phyloP scores from a whole-genome alignment of 2,888 invertebrate species.

The Tetrapedia diversipes region DNA sequence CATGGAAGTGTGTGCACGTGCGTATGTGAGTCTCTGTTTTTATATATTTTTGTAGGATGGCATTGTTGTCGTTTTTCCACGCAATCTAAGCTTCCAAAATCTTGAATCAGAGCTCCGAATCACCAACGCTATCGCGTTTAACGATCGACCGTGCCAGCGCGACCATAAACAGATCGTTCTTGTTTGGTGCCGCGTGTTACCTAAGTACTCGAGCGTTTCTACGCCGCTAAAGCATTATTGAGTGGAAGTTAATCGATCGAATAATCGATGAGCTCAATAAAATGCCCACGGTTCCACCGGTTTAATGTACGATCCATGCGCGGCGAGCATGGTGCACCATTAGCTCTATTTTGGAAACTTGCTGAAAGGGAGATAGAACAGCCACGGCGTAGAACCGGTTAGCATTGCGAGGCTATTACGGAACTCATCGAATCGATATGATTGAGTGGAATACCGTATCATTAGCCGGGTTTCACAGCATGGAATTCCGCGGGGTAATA shows the following conservation, averaged over 20 bases:
- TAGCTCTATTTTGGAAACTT: slow-evolving; percentile 43
- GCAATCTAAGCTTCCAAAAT: too few relatives aligned
- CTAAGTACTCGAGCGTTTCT: slow-evolving; percentile 1
- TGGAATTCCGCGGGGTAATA: slow-evolving; percentile 26
- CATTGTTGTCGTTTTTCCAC: too few relatives aligned
- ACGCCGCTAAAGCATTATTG: background rate
- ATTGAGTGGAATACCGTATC: slow-evolving; percentile 53
- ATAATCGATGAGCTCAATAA: slow-evolving; percentile 10
- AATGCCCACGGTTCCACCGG: slow-evolving; percentile 11
- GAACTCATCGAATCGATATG: slow-evolving; percentile 51
- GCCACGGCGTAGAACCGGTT: slow-evolving; percentile 39
- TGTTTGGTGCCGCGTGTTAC: background rate
- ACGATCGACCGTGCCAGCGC: slow-evolving; percentile 4
- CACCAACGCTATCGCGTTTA: background rate
- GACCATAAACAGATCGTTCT: background rate
- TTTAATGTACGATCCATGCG: slow-evolving; percentile 6
- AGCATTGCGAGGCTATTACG: slow-evolving; percentile 25
- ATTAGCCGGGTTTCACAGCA: slow-evolving; percentile 33
- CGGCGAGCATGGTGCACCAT: background rate
- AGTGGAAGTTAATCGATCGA: slow-evolving; percentile 11
- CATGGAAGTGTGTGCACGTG: too few relatives aligned
- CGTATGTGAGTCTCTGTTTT: too few relatives aligned
- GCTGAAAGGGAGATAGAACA: background rate
- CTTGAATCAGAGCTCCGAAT: background rate
- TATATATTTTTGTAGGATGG: too few relatives aligned